Conservation (phyloP, 2,888 invertebrate genomes). For the Ennomos quercinarius region DNA sequence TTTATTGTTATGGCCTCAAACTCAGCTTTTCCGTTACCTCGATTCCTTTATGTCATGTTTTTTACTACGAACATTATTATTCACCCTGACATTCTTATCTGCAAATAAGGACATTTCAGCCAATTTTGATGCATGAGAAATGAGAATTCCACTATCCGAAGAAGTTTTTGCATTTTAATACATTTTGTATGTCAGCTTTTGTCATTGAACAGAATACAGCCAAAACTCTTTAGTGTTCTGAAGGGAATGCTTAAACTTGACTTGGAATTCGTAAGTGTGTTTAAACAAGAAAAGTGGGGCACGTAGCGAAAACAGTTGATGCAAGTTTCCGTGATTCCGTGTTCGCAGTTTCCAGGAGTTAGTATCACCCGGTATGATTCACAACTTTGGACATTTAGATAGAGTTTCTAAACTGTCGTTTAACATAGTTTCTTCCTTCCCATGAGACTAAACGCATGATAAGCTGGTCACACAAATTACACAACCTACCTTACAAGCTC, state of each 20-base stretch:
- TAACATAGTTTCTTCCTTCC: constrained; percentile 10
- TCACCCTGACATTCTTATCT: constrained; percentile 30
- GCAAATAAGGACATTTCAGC: constrained; percentile 11
- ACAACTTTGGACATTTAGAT: constrained; percentile 16
- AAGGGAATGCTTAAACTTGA: constrained; percentile 27
- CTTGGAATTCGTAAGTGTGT: constrained; percentile 25
- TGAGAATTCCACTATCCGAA: not conserved
- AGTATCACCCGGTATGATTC: constrained; percentile 7
- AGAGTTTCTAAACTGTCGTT: constrained; percentile 26
- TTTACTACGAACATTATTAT: constrained; percentile 12
- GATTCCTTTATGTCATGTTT: constrained; percentile 36
- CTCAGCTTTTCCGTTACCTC: constrained; percentile 40
- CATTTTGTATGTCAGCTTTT: not conserved
- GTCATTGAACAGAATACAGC: not conserved
- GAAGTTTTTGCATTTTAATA: not conserved
- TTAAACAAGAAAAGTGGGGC: constrained; percentile 26
- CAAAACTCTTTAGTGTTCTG: constrained; percentile 16
- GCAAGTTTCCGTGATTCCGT: constrained; percentile 21
- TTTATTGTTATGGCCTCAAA: constrained; percentile 42
- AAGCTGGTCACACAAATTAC: not conserved
- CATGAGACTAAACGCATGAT: constrained; percentile 6
- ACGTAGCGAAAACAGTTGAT: constrained; percentile 21
- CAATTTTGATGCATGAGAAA: constrained; percentile 1
- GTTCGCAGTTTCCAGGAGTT: constrained; percentile 10
- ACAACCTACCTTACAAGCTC: not conserved